These are phyloP conservation scores for Anneissia japonica DNA, from an alignment of 35 echinoderm and acorn worm species.

Conservation along the genomic window DNA sequence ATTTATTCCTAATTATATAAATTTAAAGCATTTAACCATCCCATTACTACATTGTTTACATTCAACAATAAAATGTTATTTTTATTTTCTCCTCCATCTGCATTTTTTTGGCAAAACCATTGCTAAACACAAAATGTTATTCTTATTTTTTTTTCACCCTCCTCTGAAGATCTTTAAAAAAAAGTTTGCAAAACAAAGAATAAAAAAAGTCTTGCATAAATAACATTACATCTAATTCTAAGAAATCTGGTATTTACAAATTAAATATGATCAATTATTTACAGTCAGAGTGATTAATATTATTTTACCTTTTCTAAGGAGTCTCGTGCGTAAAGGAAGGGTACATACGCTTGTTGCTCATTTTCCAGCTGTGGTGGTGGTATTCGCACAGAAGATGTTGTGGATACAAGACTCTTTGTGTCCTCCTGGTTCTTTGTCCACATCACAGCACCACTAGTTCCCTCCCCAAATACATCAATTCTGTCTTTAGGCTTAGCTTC, in stretches of 20 bases:
- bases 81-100: too few species aligned
- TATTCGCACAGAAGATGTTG: slow-evolving; percentile 24
- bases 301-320: slow-evolving; percentile 48
- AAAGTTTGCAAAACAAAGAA: too few species aligned
- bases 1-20: too few species aligned
- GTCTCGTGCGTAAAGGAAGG: slow-evolving; percentile 75
- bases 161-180: too few species aligned
- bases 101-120: too few species aligned
- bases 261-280: not conserved
- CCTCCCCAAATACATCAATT: slow-evolving; percentile 31
- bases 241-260: not conserved
- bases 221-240: not conserved
- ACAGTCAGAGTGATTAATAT: not conserved
- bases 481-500: slow-evolving; percentile 59
- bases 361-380: slow-evolving; percentile 62
- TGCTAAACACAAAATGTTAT: too few species aligned
- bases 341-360: slow-evolving; percentile 86
- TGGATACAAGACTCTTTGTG: slow-evolving; percentile 56
- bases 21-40: too few species aligned
- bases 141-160: too few species aligned
- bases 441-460: not conserved
- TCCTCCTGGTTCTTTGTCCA: slow-evolving; percentile 19
- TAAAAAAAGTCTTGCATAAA: too few species aligned
- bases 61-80: too few species aligned
- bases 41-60: too few species aligned